Conservation (phyloP, 2,113 vertebrate genomes). For the Microtus ochrogaster region DNA sequence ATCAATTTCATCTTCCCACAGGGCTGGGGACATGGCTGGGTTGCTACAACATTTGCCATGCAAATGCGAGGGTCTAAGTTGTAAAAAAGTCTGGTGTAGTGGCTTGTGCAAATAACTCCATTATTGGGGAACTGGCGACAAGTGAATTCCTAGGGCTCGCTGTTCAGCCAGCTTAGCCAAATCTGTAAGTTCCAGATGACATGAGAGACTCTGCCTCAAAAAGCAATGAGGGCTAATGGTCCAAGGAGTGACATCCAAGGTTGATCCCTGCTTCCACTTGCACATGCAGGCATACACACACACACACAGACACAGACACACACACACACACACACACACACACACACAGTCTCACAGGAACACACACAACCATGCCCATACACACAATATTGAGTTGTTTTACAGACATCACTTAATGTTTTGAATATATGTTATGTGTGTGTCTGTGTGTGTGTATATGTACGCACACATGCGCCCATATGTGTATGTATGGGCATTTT, state of each 20-base stretch:
- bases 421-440: neutral
- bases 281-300: no score
- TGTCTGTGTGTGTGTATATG: neutral
- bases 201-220: neutral
- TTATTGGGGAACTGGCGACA: no score
- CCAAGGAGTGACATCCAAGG: neutral
- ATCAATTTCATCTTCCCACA: neutral
- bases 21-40: neutral
- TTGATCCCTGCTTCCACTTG: neutral
- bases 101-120: no score
- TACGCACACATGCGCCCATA: rapidly evolving
- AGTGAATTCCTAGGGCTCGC: no score
- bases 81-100: neutral
- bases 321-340: neutral
- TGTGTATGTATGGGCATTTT: neutral
- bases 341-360: neutral
- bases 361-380: neutral
- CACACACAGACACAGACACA: no score
- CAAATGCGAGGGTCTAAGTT: neutral
- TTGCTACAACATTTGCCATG: neutral
- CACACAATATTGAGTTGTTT: neutral
- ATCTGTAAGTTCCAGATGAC: neutral
- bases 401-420: neutral
- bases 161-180: neutral
- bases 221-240: neutral